Conservation (phyloP, 1,140 invertebrate species). For the Oryctes rhinoceros region DNA sequence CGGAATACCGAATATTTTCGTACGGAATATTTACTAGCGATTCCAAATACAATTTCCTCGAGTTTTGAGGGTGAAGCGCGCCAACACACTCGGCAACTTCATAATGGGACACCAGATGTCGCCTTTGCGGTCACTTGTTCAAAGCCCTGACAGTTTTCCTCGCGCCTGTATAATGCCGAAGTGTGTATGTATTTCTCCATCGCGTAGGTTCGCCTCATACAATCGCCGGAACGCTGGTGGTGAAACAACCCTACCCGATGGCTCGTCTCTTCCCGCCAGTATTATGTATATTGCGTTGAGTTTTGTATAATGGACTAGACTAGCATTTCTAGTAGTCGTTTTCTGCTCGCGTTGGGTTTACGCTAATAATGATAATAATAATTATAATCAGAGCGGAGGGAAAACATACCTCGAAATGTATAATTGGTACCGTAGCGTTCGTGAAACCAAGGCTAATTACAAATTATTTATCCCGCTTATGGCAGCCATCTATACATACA, state of each 20-base stretch:
- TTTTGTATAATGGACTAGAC: constrained; percentile 30
- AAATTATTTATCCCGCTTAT: constrained; percentile 26
- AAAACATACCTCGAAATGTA: constrained; percentile 15
- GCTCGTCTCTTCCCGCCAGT: neutral
- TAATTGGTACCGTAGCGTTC: constrained; percentile 8
- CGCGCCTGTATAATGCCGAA: constrained; percentile 24
- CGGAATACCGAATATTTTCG: constrained; percentile 12
- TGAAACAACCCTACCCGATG: neutral
- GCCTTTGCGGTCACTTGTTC: constrained; percentile 30
- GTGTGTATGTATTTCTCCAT: neutral
- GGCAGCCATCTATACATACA: neutral
- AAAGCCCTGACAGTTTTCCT: constrained; percentile 34
- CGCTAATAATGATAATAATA: constrained; percentile 32
- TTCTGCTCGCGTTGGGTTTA: constrained; percentile 12
- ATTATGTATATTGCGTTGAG: constrained; percentile 28
- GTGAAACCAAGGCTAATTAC: constrained; percentile 7
- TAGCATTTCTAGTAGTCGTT: constrained; percentile 16
- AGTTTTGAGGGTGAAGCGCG: constrained; percentile 1
- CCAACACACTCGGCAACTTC: constrained; percentile 14
- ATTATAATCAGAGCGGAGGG: constrained; percentile 25
- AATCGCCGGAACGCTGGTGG: neutral
- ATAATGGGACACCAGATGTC: constrained; percentile 31
- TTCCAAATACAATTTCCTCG: constrained; percentile 34
- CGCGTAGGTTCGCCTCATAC: neutral
- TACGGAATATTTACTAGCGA: constrained; percentile 9